Evolutionary conservation across 2,113 vertebrate genomes (phyloP), one percentile per base, ranked within the genome.

Genomic region (Oxyura jamaicensis): DNA sequence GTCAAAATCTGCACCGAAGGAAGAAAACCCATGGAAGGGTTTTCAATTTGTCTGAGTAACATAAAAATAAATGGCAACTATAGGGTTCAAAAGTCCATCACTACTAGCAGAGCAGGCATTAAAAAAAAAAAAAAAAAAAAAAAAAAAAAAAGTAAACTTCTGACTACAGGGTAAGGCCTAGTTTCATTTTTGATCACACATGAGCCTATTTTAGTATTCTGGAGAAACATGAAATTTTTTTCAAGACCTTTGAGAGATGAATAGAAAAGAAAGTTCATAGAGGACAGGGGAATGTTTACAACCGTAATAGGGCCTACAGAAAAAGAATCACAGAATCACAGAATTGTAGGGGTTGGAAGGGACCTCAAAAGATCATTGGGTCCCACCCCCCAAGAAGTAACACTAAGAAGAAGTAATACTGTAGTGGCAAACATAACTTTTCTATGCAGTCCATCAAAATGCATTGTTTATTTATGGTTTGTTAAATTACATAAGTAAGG

Each of bases 211-310:
- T 74, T 59, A 41, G 41, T 50, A 42, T 66, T 62, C 18, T 84
- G 3, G 68, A 90, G 80, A 77, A 90, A 84, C 3, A 42, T 6
- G 23, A 91, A 80, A 88, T 63, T 48, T 48, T 48, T 21, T 53
- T 90, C 73, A 62, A 83, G 63, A 56, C 29, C 22, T 95, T 58
- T 81, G 83, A 89, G 92, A 81, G 35, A 86, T 69, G 48, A 90
- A 71, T 19, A 77, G 42, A 46, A 93, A 83, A 71, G 46, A 74
- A 83, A 58, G 46, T 66, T 83, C 22, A 60, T 4, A 42, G 25
- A 86, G 46, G 56, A 83, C 86, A 33, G 29, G 35, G 59, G 39
- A 93, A 68, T 19, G 5, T 73, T 95, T 50, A 46, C 22, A 88
- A 19, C 31, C 2, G 3, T n/a, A 59, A 58, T 10, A 74, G 35